Percentiles rank a stretch among this genome's conserved stretches.
Conservation (phyloP, 1,140 invertebrate genomes). For the Formica exsecta region DNA sequence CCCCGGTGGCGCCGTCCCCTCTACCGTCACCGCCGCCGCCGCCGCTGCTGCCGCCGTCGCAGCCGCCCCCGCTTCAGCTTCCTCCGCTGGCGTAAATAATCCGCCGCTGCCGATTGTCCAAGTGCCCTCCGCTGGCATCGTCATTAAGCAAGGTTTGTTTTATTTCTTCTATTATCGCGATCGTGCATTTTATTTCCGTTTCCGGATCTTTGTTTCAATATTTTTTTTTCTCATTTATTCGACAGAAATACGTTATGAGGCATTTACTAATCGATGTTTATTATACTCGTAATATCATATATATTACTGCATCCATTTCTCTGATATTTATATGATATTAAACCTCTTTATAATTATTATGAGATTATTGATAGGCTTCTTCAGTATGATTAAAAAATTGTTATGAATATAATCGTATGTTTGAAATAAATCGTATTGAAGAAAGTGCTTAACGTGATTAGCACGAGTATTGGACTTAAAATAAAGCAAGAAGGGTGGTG, state of each 20-base stretch:
- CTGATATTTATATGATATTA: background rate
- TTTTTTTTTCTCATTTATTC: background rate
- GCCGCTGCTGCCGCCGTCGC: constrained; percentile 73
- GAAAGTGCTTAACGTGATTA: too few species aligned
- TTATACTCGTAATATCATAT: background rate
- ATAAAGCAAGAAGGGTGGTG: background rate
- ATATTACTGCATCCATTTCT: background rate
- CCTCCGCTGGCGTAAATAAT: constrained; percentile 66
- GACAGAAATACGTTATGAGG: background rate
- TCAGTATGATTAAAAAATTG: too few species aligned
- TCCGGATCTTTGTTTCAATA: background rate
- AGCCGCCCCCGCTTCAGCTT: constrained; percentile 32
- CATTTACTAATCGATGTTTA: background rate
- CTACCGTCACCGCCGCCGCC: constrained; percentile 80
- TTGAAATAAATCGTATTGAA: too few species aligned
- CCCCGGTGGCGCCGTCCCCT: constrained; percentile 79
- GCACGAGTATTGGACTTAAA: background rate
- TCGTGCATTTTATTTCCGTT: constrained; percentile 68
- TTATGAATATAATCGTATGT: too few species aligned
- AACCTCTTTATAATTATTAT: background rate
- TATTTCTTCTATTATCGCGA: constrained; percentile 64
- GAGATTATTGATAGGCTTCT: background rate
- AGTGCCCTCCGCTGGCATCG: constrained; percentile 83
- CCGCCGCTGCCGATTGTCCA: constrained; percentile 83
- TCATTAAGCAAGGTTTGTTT: constrained; percentile 86